phyloP scores from a whole-genome alignment of 2,113 vertebrate genomes.

The Empidonax traillii region DNA sequence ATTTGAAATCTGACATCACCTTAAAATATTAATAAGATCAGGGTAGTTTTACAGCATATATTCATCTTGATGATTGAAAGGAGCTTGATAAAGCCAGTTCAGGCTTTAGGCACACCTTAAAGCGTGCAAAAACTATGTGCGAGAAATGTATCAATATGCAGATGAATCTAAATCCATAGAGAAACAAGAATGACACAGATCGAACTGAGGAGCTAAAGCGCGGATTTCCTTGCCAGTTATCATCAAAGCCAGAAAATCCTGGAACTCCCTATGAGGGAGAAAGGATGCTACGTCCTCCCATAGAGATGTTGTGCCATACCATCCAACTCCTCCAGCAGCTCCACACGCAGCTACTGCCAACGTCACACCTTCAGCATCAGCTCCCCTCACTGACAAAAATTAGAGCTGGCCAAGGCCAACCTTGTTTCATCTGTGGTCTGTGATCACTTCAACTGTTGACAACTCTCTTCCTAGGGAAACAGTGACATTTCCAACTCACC shows the following conservation, averaged over 20 bases:
- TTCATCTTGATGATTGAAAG: not conserved
- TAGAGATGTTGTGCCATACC: accelerated
- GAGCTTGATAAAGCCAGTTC: not conserved
- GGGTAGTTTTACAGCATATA: not conserved
- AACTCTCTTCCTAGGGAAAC: not conserved
- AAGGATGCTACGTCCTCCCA: not conserved
- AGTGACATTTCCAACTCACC: not conserved
- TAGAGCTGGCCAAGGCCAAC: not conserved
- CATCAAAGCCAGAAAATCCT: not conserved
- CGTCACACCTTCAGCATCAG: accelerated
- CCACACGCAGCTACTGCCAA: not conserved
- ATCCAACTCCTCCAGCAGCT: not conserved
- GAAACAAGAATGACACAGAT: not conserved
- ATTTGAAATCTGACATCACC: constrained; percentile 64
- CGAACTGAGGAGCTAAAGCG: not conserved
- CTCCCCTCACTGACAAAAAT: not conserved
- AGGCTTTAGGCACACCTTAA: not conserved
- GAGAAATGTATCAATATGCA: not conserved
- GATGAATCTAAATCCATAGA: not conserved
- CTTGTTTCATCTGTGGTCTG: accelerated
- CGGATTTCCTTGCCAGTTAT: not conserved
- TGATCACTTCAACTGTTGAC: not conserved
- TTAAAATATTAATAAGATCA: constrained; percentile 63
- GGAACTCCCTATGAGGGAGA: not conserved
- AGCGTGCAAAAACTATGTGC: not conserved